A percentile compares a stretch with the other conserved stretches of the same genome.
Evolutionary conservation across 2,797 vertebrate genomes (phyloP).

Genomic region (Myripristis jacobus): DNA sequence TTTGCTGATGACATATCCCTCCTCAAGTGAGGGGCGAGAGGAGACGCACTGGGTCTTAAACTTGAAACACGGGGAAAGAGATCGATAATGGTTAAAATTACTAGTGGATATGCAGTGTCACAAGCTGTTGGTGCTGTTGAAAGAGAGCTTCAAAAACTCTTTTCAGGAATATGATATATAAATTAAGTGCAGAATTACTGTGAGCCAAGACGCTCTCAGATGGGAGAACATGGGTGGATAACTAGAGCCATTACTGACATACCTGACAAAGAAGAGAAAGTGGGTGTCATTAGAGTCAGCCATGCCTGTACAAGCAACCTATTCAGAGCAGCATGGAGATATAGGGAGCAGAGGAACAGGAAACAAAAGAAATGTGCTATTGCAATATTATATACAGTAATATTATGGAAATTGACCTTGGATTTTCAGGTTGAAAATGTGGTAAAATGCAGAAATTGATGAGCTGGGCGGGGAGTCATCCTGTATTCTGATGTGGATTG

Average conservation of each 20-base stretch:
- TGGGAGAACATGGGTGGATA: slow-evolving; percentile 31
- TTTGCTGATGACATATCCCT: slow-evolving; percentile 98
- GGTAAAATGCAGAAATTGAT: slow-evolving; percentile 7
- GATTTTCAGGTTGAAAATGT: slow-evolving; percentile 10
- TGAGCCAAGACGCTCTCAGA: slow-evolving; percentile 15
- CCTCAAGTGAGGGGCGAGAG: slow-evolving; percentile 87
- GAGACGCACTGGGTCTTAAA: slow-evolving; percentile 2
- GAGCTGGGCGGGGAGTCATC: slow-evolving; percentile 1
- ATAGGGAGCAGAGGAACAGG: slow-evolving; percentile 16
- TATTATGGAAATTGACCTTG: slow-evolving; percentile 49
- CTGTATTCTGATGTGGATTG: slow-evolving; percentile 6
- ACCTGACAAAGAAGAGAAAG: slow-evolving; percentile 18
- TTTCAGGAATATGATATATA: slow-evolving; percentile 40
- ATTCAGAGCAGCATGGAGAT: slow-evolving; percentile 57
- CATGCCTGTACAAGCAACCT: slow-evolving; percentile 57
- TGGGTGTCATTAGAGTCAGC: slow-evolving; percentile 25
- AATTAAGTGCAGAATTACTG: slow-evolving; percentile 26
- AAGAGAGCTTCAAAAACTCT: slow-evolving; percentile 33
- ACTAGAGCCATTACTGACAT: slow-evolving; percentile 57
- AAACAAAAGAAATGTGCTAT: slow-evolving; percentile 9
- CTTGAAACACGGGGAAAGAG: slow-evolving; percentile 30
- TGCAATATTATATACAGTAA: slow-evolving; percentile 48
- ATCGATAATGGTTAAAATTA: slow-evolving; percentile 15
- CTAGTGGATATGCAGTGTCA: slow-evolving; percentile 8
- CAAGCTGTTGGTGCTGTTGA: slow-evolving; percentile 50